phyloP scores from a whole-genome alignment of 2,797 vertebrate species.

The Onychomys torridus region DNA sequence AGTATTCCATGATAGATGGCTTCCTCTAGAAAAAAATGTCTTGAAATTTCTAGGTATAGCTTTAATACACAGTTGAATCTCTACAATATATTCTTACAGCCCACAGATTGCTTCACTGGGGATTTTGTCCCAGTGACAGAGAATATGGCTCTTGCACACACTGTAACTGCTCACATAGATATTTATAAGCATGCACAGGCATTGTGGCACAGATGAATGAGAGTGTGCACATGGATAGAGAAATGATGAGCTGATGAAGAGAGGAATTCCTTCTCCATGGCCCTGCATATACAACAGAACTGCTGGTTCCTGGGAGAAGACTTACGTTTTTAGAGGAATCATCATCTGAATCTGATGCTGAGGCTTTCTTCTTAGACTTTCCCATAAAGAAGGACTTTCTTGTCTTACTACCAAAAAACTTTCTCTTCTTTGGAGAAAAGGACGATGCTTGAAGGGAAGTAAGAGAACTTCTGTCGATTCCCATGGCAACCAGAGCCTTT shows the following conservation, averaged over 20 bases:
- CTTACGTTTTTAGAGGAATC: conserved; percentile 68
- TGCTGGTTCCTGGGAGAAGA: neutral
- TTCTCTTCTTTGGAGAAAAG: conserved; percentile 79
- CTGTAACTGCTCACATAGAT: neutral
- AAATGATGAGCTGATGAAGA: neutral
- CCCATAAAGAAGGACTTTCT: conserved; percentile 75
- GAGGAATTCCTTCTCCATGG: neutral
- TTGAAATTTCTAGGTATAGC: no score
- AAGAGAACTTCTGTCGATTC: conserved; percentile 82
- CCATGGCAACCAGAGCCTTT: conserved; percentile 83
- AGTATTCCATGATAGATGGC: no score
- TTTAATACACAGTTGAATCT: no score
- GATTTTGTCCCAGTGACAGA: neutral
- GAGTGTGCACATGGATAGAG: no score
- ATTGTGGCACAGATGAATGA: neutral
- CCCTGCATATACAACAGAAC: no score
- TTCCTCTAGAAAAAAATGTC: no score
- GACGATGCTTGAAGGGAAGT: conserved; percentile 79
- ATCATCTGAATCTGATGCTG: conserved; percentile 72
- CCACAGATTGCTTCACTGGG: neutral
- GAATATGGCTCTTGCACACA: neutral
- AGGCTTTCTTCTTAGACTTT: conserved; percentile 21
- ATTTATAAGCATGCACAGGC: neutral
- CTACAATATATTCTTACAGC: no score
- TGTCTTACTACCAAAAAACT: conserved; percentile 68